Base-by-base conservation (phyloP, 2,113 vertebrate species). In the Plestiodon gilberti region DNA sequence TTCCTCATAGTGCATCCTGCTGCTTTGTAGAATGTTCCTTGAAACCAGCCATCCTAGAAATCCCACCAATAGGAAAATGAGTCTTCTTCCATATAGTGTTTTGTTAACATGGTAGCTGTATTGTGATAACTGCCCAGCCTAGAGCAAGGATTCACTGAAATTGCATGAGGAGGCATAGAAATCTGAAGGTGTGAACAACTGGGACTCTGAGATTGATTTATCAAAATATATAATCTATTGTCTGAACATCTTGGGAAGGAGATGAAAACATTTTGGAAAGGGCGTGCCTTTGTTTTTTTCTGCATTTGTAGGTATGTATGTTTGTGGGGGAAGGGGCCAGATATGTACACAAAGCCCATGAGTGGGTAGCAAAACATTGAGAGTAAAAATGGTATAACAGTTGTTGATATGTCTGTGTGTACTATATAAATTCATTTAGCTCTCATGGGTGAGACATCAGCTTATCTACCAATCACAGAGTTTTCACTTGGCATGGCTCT, bases 101-200 rank as follows among this genome's bases (percentile, higher is more conserved):
- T 59, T 70, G n/a, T 70, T 62, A 74, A 57, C 14, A 74, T n/a
- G 25, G 57, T 57, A 80, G 59, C 48, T 59, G 28, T 61, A 30
- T 76, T 65, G 0, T 28, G 76, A 67, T 84, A 55, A 81, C 28
- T 71, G 59, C 83, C 8, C 1, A 0, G 2, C 64, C 40, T 2
- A 17, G n/a, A 48, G 30, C 13, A 15, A 25, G 70, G 57, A 35
- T 61, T 81, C 43, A 15, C 3, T 0, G 1, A 71, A 17, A 81
- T 89, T 62, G 82, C 8, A 22, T 43, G 82, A 82, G 79, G 88
- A 65, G 38, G 73, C 69, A 0, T 20, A 59, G 28, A 69, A 84
- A 74, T 88, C 30, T 77, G 80, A 2, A 0, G 0, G 28, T n/a
- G 73, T 71, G 81, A 59, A 65, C 14, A 20, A 52, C 74, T 62